phyloP scores from a whole-genome alignment of 2,113 vertebrate species.

The Archilochus colubris region DNA sequence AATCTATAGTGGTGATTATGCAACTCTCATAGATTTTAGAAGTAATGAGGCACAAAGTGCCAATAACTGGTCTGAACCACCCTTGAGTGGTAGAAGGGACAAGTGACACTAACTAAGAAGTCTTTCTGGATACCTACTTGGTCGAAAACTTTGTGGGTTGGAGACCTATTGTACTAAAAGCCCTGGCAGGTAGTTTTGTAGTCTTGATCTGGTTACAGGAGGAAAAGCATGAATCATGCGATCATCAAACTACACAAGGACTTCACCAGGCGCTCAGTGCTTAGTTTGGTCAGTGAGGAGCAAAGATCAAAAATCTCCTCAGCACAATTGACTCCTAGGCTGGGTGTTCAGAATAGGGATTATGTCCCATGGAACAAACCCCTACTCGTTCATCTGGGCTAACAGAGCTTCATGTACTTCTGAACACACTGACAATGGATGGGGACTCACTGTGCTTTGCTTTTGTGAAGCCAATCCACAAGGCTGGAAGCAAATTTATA shows the following conservation, averaged over 20 bases:
- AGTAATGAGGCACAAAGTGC: not conserved
- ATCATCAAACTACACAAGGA: not conserved
- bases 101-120: not conserved
- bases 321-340: not conserved
- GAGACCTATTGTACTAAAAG: not conserved
- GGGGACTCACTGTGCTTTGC: not conserved
- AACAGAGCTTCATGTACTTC: not conserved
- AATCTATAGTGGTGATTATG: not conserved
- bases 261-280: rapidly evolving
- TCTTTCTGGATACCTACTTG: not conserved
- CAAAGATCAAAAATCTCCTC: not conserved
- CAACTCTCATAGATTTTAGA: not conserved
- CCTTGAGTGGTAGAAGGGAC: not conserved
- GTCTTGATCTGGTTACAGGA: not conserved
- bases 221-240: not conserved
- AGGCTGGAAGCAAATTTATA: not conserved
- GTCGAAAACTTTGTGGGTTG: not conserved
- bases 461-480: not conserved
- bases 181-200: not conserved
- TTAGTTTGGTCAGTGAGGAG: not conserved
- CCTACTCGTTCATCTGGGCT: not conserved
- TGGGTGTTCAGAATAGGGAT: not conserved
- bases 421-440: not conserved
- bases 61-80: not conserved
- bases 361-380: not conserved